Evolutionary conservation across 2,888 invertebrate genomes (phyloP).

Genomic region (Nomada hirtipes): DNA sequence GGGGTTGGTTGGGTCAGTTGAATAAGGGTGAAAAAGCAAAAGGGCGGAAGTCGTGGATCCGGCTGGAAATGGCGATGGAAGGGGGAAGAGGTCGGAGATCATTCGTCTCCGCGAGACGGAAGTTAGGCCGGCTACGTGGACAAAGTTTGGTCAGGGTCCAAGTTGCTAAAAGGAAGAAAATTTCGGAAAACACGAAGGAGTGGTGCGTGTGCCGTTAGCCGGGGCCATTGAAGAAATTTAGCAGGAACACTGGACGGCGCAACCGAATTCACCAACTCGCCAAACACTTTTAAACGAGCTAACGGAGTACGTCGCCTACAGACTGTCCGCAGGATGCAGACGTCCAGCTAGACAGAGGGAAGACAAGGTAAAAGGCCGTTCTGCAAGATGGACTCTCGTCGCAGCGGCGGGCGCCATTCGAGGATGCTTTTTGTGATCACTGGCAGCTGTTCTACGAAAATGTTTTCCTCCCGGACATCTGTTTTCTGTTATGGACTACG

Average conservation of each 20-base stretch:
- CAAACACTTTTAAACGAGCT: conserved; percentile 72
- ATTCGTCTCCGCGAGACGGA: conserved; percentile 79
- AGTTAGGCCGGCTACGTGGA: conserved; percentile 78
- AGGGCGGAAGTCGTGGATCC: conserved; percentile 69
- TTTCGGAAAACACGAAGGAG: conserved; percentile 76
- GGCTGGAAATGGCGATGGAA: conserved; percentile 56
- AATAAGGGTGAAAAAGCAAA: conserved; percentile 70
- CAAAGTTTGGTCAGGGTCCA: conserved; percentile 81
- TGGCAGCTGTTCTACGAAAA: conserved; percentile 36
- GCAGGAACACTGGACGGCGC: conserved; percentile 47
- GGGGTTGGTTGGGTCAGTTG: conserved; percentile 55
- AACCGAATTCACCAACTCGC: conserved; percentile 59
- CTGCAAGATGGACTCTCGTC: conserved; percentile 56
- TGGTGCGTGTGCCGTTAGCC: conserved; percentile 50
- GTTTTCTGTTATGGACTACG: conserved; percentile 21
- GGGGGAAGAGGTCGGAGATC: conserved; percentile 64
- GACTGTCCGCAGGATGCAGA: conserved; percentile 53
- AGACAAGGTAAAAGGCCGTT: conserved; percentile 27
- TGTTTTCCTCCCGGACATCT: conserved; percentile 8
- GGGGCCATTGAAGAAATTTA: conserved; percentile 74
- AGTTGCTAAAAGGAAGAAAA: conserved; percentile 81
- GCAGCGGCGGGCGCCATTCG: conserved; percentile 57
- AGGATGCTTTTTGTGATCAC: conserved; percentile 44
- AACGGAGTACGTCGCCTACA: conserved; percentile 61
- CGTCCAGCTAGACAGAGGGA: conserved; percentile 24